phyloP scores from a whole-genome alignment of 92 coral and sea anemone species.

The Porites lobata region DNA sequence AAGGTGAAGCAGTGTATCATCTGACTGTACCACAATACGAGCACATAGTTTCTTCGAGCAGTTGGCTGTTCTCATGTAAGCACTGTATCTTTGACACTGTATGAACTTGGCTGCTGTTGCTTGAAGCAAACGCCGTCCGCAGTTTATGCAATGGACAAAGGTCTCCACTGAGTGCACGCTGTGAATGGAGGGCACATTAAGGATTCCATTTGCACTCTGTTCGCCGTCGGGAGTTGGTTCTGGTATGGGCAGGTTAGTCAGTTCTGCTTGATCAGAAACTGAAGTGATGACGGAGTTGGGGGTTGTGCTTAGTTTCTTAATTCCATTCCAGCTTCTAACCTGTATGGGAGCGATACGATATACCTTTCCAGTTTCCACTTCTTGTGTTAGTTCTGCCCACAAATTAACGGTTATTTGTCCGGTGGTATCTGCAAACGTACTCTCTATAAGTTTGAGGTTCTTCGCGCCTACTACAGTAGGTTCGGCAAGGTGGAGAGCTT shows the following conservation, averaged over 20 bases:
- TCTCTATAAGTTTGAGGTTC: slow-evolving; percentile 36
- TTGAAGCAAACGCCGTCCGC: slow-evolving; percentile 37
- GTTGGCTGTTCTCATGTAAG: slow-evolving; percentile 11
- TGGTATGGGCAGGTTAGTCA: slow-evolving; percentile 10
- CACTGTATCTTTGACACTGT: slow-evolving; percentile 45
- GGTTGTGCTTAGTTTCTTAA: slow-evolving; percentile 52
- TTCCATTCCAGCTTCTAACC: slow-evolving; percentile 52
- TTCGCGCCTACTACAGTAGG: slow-evolving; percentile 32
- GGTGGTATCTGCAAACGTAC: slow-evolving; percentile 45
- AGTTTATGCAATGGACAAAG: slow-evolving; percentile 22
- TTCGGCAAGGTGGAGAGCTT: slow-evolving; percentile 47
- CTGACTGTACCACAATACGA: slow-evolving; percentile 29
- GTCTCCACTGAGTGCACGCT: slow-evolving; percentile 33
- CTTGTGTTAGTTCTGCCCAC: slow-evolving; percentile 34
- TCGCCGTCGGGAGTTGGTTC: background rate
- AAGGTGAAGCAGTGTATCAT: slow-evolving; percentile 9
- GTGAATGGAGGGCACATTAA: slow-evolving; percentile 13
- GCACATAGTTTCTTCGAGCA: slow-evolving; percentile 36
- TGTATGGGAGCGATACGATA: slow-evolving; percentile 39
- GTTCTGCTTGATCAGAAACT: slow-evolving; percentile 38
- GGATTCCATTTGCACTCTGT: slow-evolving; percentile 6
- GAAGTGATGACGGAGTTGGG: slow-evolving; percentile 33
- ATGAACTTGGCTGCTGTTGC: slow-evolving; percentile 31
- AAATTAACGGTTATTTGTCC: slow-evolving; percentile 46
- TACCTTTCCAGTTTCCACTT: slow-evolving; percentile 42